Evolutionary conservation across 2,797 vertebrate species (phyloP).

Genomic region (Neostethus bicornis): DNA sequence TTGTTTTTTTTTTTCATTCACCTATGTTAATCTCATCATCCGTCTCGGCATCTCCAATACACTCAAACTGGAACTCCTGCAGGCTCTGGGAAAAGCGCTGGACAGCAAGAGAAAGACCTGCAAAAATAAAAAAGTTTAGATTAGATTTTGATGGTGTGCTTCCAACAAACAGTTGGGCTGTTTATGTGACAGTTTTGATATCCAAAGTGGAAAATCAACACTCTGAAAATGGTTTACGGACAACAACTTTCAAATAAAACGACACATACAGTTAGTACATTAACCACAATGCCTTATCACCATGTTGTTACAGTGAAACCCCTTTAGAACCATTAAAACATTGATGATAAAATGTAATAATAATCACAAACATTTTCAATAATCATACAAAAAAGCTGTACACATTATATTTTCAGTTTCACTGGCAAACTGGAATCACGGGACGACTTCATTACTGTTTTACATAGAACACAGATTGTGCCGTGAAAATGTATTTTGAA

Average conservation of each 20-base stretch:
- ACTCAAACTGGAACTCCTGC: slow-evolving; percentile 98
- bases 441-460: not conserved
- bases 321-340: too few species aligned
- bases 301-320: too few species aligned
- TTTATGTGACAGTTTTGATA: not conserved
- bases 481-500: too few species aligned
- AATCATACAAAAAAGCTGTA: not conserved
- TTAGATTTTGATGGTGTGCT: slow-evolving; percentile 1
- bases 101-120: slow-evolving; percentile 94
- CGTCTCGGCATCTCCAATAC: slow-evolving; percentile 97
- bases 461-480: not conserved
- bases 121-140: slow-evolving; percentile 11
- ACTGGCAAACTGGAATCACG: not conserved
- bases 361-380: not conserved
- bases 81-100: slow-evolving; percentile 97
- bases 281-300: too few species aligned
- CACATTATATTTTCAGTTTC: not conserved
- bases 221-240: not conserved
- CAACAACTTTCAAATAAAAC: not conserved
- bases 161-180: not conserved
- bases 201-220: not conserved
- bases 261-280: too few species aligned
- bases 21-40: slow-evolving; percentile 98
- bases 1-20: slow-evolving; percentile 51
- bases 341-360: not conserved